Conservation (phyloP, 2,888 invertebrate species). For the Netelia melanura region DNA sequence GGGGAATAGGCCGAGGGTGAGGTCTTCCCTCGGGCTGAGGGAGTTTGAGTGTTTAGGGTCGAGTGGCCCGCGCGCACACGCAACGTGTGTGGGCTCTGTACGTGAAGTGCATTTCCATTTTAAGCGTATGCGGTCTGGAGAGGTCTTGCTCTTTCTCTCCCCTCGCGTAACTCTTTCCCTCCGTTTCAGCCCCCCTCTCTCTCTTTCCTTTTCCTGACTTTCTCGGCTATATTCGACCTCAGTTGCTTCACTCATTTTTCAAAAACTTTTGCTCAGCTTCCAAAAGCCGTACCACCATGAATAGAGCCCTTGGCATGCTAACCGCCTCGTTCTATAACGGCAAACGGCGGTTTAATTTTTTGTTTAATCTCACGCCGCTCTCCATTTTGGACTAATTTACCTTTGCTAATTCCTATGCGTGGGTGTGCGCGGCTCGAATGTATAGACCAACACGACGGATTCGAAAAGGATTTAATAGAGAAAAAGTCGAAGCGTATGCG, state of each 20-base stretch:
- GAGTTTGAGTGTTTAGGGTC: conserved; percentile 69
- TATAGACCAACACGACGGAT: neutral
- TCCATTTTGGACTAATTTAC: too few relatives aligned
- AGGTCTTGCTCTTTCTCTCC: conserved; percentile 63
- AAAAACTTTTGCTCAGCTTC: conserved; percentile 51
- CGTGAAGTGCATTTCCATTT: conserved; percentile 72
- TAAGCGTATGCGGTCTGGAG: conserved; percentile 72
- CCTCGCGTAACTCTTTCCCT: conserved; percentile 14
- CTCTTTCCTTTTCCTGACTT: conserved; percentile 4
- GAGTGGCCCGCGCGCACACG: conserved; percentile 56
- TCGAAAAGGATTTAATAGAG: conserved; percentile 7
- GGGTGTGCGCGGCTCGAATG: too few relatives aligned
- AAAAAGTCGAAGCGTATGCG: neutral
- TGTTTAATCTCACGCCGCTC: conserved; percentile 2
- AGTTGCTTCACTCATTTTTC: conserved; percentile 21
- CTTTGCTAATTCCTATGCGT: too few relatives aligned
- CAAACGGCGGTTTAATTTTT: conserved; percentile 34
- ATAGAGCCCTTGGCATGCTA: conserved; percentile 52
- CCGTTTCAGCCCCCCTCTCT: conserved; percentile 1
- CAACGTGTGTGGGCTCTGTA: conserved; percentile 51
- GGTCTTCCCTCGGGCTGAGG: conserved; percentile 45
- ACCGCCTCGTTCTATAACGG: conserved; percentile 39
- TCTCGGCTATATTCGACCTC: neutral
- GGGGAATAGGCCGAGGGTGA: conserved; percentile 19
- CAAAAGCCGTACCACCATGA: conserved; percentile 54